A percentile compares a stretch with the other conserved stretches of the same genome.
These are phyloP conservation scores for Siniperca chuatsi DNA, from an alignment of 2,113 vertebrate genomes.

Conservation along the genomic window DNA sequence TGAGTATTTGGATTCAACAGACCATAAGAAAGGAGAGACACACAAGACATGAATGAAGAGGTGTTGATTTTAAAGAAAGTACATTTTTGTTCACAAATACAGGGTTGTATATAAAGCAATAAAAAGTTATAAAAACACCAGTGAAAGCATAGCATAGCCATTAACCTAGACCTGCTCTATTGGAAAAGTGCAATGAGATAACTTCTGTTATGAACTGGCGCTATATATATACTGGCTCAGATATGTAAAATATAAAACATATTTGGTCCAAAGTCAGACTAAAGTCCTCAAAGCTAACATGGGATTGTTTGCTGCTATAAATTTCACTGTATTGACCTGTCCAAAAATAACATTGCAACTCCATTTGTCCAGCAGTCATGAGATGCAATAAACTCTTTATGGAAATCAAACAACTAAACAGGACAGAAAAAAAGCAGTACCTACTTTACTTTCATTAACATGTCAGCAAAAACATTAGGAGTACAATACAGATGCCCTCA, in stretches of 20 bases:
- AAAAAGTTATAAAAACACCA: slow-evolving; percentile 16
- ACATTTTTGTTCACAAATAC: slow-evolving; percentile 11
- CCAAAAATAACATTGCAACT: slow-evolving; percentile 23
- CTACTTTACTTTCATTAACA: slow-evolving; percentile 24
- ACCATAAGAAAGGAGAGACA: neutral
- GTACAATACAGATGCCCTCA: slow-evolving; percentile 53
- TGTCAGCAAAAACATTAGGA: slow-evolving; percentile 19
- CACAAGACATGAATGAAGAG: neutral
- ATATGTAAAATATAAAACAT: slow-evolving; percentile 38
- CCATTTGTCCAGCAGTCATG: slow-evolving; percentile 16
- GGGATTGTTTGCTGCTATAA: slow-evolving; percentile 20
- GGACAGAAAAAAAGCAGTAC: neutral
- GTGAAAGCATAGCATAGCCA: neutral
- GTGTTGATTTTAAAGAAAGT: slow-evolving; percentile 36
- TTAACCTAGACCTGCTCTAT: too few relatives aligned
- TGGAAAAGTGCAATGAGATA: too few relatives aligned
- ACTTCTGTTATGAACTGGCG: too few relatives aligned
- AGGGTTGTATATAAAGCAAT: neutral
- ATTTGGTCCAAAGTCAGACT: neutral
- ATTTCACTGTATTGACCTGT: slow-evolving; percentile 51
- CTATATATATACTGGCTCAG: too few relatives aligned
- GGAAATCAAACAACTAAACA: slow-evolving; percentile 42
- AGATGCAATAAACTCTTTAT: slow-evolving; percentile 20
- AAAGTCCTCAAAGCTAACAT: slow-evolving; percentile 19
- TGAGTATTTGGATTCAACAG: neutral